Percentiles rank a stretch among this genome's conserved stretches.
phyloP scores from a whole-genome alignment of 2,888 invertebrate genomes.

The Byasa hedistus region DNA sequence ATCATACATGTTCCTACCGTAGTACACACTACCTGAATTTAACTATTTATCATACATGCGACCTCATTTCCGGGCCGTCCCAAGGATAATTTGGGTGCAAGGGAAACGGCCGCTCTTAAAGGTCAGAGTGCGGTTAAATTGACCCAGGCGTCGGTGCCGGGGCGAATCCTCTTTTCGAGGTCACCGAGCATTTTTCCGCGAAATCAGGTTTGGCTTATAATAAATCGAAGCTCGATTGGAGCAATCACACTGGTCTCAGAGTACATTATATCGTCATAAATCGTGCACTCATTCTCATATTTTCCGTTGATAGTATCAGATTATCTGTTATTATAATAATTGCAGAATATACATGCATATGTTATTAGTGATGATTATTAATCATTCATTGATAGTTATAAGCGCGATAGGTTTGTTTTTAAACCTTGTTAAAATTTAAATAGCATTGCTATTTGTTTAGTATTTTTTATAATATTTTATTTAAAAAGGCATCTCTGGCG shows the following conservation, averaged over 20 bases:
- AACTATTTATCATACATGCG: slow-evolving; percentile 60
- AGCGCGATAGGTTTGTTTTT: not conserved
- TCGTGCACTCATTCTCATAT: not conserved
- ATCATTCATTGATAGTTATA: too few species aligned
- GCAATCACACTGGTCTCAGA: not conserved
- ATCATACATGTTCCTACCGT: not conserved
- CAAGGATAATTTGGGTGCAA: slow-evolving; percentile 59
- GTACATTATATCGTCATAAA: not conserved
- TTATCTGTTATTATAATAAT: too few species aligned
- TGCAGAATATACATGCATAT: not conserved
- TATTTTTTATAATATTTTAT: not conserved
- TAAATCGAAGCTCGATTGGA: slow-evolving; percentile 2
- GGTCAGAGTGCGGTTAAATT: slow-evolving; percentile 64
- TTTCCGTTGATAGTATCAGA: not conserved
- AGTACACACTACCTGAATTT: slow-evolving; percentile 48
- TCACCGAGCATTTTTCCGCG: slow-evolving; percentile 55
- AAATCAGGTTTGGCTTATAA: slow-evolving; percentile 26
- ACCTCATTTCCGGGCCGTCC: slow-evolving; percentile 61
- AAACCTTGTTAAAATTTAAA: not conserved
- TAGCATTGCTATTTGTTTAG: not conserved
- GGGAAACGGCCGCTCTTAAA: slow-evolving; percentile 34
- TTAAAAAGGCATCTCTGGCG: slow-evolving; percentile 28
- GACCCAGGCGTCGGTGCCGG: slow-evolving; percentile 50
- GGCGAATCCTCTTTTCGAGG: slow-evolving; percentile 58
- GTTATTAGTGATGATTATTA: too few species aligned